Conservation (phyloP, 2,797 vertebrate genomes). For the Masticophis lateralis region DNA sequence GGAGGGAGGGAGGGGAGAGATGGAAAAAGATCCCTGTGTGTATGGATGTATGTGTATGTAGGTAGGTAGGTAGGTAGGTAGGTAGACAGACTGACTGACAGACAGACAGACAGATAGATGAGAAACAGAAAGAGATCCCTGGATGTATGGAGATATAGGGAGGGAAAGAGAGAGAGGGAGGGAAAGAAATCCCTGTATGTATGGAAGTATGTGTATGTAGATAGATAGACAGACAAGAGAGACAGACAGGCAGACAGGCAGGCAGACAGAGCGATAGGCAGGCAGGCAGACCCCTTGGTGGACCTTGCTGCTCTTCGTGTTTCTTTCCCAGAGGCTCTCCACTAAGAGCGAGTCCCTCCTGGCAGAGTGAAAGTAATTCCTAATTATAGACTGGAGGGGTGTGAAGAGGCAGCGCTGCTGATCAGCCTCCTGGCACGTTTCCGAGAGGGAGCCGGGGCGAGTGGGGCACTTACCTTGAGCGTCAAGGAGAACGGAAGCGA, state of each 20-base stretch:
- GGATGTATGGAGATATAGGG: too few relatives aligned
- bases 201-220: too few relatives aligned
- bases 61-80: too few relatives aligned
- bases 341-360: slow-evolving; percentile 37
- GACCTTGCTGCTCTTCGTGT: background rate
- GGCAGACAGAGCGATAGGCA: fast-evolving
- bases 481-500: slow-evolving; percentile 84
- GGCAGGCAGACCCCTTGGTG: background rate
- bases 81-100: too few relatives aligned
- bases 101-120: too few relatives aligned
- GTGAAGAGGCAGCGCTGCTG: slow-evolving; percentile 55
- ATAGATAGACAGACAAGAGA: background rate
- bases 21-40: too few relatives aligned
- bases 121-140: too few relatives aligned
- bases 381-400: slow-evolving; percentile 62
- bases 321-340: slow-evolving; percentile 1
- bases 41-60: too few relatives aligned
- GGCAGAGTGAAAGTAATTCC: slow-evolving; percentile 61
- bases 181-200: too few relatives aligned
- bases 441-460: slow-evolving; percentile 36
- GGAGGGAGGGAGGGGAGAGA: too few relatives aligned
- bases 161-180: too few relatives aligned
- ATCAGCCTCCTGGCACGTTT: slow-evolving; percentile 58
- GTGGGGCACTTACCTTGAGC: slow-evolving; percentile 80
- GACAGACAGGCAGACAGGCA: too few relatives aligned